Percentiles rank a stretch among this genome's conserved stretches.
These are phyloP conservation scores for Pipistrellus pipistrellus DNA, from an alignment of 2,797 vertebrate species.

Conservation along the genomic window DNA sequence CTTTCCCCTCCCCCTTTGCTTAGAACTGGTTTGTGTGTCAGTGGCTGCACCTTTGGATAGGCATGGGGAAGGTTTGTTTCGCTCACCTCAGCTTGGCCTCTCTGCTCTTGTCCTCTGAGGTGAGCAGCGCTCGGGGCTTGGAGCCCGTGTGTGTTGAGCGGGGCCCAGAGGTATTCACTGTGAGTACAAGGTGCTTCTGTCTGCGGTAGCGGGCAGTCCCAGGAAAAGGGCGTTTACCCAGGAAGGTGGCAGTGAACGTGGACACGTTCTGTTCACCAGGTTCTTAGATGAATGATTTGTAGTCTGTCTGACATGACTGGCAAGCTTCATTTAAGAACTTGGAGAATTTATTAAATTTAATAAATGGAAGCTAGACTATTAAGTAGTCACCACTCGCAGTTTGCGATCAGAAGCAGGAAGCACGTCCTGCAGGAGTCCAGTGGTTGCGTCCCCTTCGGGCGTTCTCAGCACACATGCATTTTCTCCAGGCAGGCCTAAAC, in stretches of 20 bases:
- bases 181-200: neutral
- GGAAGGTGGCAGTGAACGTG: neutral
- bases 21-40: neutral
- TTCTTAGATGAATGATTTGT: neutral
- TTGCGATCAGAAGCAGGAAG: neutral
- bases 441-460: accelerated
- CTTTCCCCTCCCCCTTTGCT: neutral
- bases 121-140: accelerated
- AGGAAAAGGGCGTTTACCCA: neutral
- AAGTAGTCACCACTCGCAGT: neutral
- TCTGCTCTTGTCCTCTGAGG: neutral
- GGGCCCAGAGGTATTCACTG: neutral
- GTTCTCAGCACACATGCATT: accelerated
- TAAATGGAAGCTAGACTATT: slow-evolving; percentile 46
- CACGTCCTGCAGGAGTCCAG: neutral
- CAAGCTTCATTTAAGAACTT: neutral
- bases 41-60: neutral
- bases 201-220: neutral
- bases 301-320: neutral
- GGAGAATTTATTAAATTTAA: neutral
- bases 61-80: neutral
- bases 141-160: neutral
- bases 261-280: neutral
- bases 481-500: neutral
- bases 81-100: neutral